Conservation (phyloP, 2,888 invertebrate genomes). For the Drosophila sordidula region DNA sequence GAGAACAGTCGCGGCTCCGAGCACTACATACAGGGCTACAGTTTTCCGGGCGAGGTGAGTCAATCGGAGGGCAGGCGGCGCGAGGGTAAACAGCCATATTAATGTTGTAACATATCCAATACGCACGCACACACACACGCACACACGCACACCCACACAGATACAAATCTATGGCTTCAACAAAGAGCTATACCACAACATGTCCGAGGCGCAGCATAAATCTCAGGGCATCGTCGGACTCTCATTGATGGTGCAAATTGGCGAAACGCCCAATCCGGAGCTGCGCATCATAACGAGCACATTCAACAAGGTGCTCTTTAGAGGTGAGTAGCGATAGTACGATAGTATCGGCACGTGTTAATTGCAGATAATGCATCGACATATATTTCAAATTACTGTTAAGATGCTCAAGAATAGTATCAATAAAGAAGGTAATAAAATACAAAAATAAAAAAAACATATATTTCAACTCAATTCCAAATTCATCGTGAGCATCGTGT, state of each 20-base stretch:
- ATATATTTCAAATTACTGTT: no score
- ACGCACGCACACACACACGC: background rate
- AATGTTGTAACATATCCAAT: conserved; percentile 16
- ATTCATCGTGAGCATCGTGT: no score
- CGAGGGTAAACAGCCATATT: conserved; percentile 17
- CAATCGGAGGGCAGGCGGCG: background rate
- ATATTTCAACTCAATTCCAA: no score
- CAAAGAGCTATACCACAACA: conserved; percentile 97
- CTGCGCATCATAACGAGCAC: conserved; percentile 94
- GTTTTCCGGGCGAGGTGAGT: conserved; percentile 98
- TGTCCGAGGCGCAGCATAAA: conserved; percentile 97
- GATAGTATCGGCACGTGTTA: conserved; percentile 9
- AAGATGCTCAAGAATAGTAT: no score
- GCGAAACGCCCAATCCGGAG: conserved; percentile 94
- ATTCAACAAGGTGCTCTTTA: conserved; percentile 93
- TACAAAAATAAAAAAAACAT: no score
- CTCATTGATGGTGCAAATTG: conserved; percentile 97
- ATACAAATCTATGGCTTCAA: conserved; percentile 99
- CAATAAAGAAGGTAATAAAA: no score
- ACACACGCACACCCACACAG: conserved; percentile 86
- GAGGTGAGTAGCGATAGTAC: conserved; percentile 88
- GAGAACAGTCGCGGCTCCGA: conserved; percentile 97
- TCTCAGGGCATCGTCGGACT: conserved; percentile 98
- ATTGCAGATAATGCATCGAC: no score
- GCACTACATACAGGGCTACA: conserved; percentile 96